phyloP scores from a whole-genome alignment of 2,113 vertebrate species.

The Sander vitreus region DNA sequence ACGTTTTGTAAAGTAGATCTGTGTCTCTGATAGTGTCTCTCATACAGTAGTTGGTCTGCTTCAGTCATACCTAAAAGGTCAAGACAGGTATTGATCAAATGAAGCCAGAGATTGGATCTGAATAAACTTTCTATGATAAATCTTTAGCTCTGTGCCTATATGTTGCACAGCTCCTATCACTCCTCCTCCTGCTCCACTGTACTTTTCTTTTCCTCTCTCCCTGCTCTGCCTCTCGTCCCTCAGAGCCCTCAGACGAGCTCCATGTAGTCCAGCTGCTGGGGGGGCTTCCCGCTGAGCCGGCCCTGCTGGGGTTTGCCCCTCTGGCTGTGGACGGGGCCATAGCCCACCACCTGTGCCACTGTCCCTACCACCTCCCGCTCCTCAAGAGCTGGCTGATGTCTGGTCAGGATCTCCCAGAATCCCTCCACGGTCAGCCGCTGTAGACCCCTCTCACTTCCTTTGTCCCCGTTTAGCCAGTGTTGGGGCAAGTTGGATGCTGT shows the following conservation, averaged over 20 bases:
- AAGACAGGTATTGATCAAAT: background rate
- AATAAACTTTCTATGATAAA: background rate
- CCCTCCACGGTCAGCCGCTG: conserved; percentile 86
- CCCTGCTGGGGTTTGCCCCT: conserved; percentile 81
- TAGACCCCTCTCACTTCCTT: conserved; percentile 10
- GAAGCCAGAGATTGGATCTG: background rate
- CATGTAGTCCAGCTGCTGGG: conserved; percentile 86
- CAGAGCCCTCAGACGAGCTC: conserved; percentile 88
- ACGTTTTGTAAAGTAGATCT: background rate
- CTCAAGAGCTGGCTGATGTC: conserved; percentile 91
- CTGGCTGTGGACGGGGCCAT: conserved; percentile 86
- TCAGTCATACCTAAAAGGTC: background rate
- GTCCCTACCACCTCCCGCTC: conserved; percentile 91
- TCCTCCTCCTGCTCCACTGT: conserved; percentile 36
- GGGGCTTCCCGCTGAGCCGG: conserved; percentile 85
- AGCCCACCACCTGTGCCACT: conserved; percentile 89
- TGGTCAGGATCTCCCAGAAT: conserved; percentile 88
- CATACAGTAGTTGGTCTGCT: background rate
- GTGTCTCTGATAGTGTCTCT: background rate
- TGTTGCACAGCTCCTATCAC: conserved; percentile 7
- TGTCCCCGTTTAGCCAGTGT: conserved; percentile 7
- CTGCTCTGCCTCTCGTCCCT: conserved; percentile 62
- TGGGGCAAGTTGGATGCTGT: conserved; percentile 19
- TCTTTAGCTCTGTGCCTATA: no score
- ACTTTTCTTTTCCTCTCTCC: conserved; percentile 36